These are phyloP conservation scores for Callitettix versicolor DNA, from an alignment of 1,140 invertebrate genomes.

Conservation along the genomic window DNA sequence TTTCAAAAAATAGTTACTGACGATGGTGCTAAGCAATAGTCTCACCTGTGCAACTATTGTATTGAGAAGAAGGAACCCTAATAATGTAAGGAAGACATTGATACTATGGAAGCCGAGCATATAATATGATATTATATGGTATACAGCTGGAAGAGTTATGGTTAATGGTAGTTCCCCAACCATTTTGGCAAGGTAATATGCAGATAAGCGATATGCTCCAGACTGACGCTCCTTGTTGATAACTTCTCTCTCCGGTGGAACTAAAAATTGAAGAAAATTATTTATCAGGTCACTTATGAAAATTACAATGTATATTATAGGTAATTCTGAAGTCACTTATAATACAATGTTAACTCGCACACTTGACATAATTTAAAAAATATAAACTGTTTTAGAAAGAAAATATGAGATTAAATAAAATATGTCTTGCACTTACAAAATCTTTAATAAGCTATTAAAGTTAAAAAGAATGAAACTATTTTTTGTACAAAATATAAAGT, in stretches of 20 bases:
- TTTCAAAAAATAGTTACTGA: too few relatives aligned
- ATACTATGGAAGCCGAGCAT: constrained; percentile 56
- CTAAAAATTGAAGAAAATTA: constrained; percentile 35
- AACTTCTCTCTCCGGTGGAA: constrained; percentile 71
- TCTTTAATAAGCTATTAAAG: too few relatives aligned
- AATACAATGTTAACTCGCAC: too few relatives aligned
- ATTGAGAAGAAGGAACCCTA: constrained; percentile 63
- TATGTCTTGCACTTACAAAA: too few relatives aligned
- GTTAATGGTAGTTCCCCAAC: constrained; percentile 69
- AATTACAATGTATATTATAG: too few relatives aligned
- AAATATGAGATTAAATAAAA: too few relatives aligned
- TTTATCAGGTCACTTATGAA: not conserved
- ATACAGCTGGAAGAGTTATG: constrained; percentile 64
- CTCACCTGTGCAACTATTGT: constrained; percentile 63
- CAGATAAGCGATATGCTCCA: constrained; percentile 71
- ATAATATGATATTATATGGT: constrained; percentile 69
- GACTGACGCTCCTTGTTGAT: constrained; percentile 73
- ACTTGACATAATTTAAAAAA: too few relatives aligned
- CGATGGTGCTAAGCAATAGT: too few relatives aligned
- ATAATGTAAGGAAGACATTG: constrained; percentile 55
- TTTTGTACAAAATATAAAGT: too few relatives aligned
- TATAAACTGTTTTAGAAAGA: too few relatives aligned
- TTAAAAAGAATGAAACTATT: too few relatives aligned
- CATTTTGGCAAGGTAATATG: constrained; percentile 80
- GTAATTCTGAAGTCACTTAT: too few relatives aligned